Evolutionary conservation across 2,113 vertebrate genomes (phyloP).

Genomic region (Sturnira hondurensis): DNA sequence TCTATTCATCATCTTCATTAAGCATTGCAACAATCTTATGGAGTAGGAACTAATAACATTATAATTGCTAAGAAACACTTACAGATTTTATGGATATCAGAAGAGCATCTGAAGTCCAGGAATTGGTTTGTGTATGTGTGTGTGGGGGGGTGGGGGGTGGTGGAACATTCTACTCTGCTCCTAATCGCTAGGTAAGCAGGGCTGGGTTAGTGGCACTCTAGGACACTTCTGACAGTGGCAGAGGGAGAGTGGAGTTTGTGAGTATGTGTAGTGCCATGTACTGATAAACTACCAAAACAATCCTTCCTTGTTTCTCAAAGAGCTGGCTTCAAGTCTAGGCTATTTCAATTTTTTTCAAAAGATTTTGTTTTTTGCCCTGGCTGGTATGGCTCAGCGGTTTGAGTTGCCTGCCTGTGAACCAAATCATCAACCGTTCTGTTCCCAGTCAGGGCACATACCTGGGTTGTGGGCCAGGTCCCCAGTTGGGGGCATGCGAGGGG

Average conservation of each 20-base stretch:
- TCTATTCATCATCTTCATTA: neutral
- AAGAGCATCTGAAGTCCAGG: neutral
- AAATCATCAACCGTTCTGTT: too few relatives aligned
- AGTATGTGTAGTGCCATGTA: neutral
- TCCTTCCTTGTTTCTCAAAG: neutral
- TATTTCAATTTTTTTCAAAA: neutral
- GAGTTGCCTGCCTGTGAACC: too few relatives aligned
- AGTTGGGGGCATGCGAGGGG: too few relatives aligned
- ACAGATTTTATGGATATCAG: neutral
- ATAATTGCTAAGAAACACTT: neutral
- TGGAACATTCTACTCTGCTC: neutral
- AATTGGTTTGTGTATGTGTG: neutral
- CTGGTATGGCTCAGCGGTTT: too few relatives aligned
- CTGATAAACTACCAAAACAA: neutral
- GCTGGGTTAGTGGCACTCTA: neutral
- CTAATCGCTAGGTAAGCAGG: neutral
- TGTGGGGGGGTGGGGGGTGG: neutral
- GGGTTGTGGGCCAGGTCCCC: too few relatives aligned
- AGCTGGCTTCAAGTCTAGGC: neutral
- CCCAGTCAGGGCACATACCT: too few relatives aligned
- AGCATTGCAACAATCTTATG: neutral
- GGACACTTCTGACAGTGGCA: neutral
- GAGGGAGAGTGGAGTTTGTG: neutral
- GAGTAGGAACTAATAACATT: neutral
- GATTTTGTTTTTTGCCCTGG: too few relatives aligned